Evolutionary conservation across 2,113 vertebrate genomes (phyloP), one percentile per base, ranked within the genome.

Genomic region (Boulengeromyrus knoepffleri): DNA sequence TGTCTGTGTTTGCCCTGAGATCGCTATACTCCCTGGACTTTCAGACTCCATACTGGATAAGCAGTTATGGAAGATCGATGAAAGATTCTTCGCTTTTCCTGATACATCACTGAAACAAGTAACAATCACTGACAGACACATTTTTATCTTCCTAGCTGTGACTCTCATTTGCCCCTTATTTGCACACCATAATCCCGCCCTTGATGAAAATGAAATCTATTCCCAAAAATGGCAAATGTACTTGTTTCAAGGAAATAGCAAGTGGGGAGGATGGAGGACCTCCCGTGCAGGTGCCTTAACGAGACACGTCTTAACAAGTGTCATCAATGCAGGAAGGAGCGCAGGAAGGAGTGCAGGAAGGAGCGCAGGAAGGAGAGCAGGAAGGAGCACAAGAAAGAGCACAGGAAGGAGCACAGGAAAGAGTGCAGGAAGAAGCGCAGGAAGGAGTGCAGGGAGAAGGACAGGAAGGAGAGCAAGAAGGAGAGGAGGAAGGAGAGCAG

Each of bases 141-240:
- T 36, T 4, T 50, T 74, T 13, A 74, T 10, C n/a, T 12, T 74
- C 66, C n/a, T 74, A 24, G 21, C 66, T 31, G 66, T 36, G 27
- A 31, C 3, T 74, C 27, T 10, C 66, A 74, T 8, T 31, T 66
- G n/a, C 27, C 9, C 62, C 62, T 66, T 66, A 27, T 93, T 91
- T 70, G 91, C 89, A 91, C 88, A 91, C 92, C 91, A 92, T n/a
- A 56, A 21, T 5, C 53, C 53, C 19, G 19, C 19, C 53, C 53
- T 56, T 21, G 53, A 21, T 56, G 53, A 56, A 21, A 56, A 5
- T 56, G 53, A 21, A 56, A 56, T 56, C 19, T 56, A 21, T 56
- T 56, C 19, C 53, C 53, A 56, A 56, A 56, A 19, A 56, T 21
- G 5, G 4, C 53, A 56, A 56, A 21, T 56, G 5, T 21, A 56